Evolutionary conservation across 2,113 vertebrate genomes (phyloP), one percentile per base, ranked within the genome.

Genomic region (Nothobranchius furzeri): DNA sequence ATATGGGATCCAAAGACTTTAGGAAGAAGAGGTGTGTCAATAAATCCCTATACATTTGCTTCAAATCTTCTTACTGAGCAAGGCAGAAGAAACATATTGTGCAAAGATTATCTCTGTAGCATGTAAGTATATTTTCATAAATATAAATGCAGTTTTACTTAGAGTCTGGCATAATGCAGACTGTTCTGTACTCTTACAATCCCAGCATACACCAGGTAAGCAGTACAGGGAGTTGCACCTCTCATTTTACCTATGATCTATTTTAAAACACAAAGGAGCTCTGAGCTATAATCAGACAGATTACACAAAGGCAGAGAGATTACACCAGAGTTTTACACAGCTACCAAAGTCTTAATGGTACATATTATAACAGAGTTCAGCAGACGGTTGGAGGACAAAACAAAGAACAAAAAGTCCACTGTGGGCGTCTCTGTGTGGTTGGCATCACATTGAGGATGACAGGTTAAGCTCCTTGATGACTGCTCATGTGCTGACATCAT

Each of bases 251-350:
- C 14, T 61, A 14, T 25, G 35, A 52, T 12, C 20, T 60, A 30
- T 20, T 52, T 69, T 59, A 78, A 57, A 35, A 9, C 42, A 6
- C 1, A 6, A 60, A 53, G 49, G n/a, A 60, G 70, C 63, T 74
- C 66, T 14, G 14, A 73, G 42, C 59, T 68, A 43, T 20, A 51
- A 76, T 71, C 61, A 42, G 57, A 46, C 57, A 46, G 46, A 24
- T 56, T 25, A 51, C 35, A 25, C 7, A 25, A 40, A 60, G 57
- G 57, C 56, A 56, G 65, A 40, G 14, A 55, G 37, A 51, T 42
- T 37, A 63, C 55, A 68, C 46, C 37, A 40, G 11, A n/a, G 15
- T 12, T 56, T 37, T 9, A 56, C 36, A 17, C 36, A 7, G 12
- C n/a, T 40, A 40, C 36, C 54, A 10, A 15, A 43, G 15, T 47